Evolutionary conservation across 2,113 vertebrate genomes (phyloP).

Genomic region (Axis porcinus): DNA sequence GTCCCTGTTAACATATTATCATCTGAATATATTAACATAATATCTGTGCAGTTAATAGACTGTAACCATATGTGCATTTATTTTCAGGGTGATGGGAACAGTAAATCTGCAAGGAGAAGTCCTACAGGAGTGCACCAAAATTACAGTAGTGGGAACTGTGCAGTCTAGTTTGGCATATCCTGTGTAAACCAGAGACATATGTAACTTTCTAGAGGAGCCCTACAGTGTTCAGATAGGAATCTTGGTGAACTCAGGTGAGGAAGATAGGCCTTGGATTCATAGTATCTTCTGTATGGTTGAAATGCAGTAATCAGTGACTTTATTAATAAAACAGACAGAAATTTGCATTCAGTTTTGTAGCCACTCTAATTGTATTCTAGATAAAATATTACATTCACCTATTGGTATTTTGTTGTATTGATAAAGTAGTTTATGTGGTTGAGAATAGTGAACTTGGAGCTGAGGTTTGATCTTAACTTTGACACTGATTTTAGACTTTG

Average conservation of each 20-base stretch:
- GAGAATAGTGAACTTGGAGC: background rate
- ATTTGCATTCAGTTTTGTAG: background rate
- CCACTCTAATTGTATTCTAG: background rate
- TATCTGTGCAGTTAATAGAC: background rate
- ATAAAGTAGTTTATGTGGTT: background rate
- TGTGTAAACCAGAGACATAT: background rate
- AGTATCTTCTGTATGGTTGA: background rate
- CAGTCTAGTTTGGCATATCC: background rate
- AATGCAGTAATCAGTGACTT: background rate
- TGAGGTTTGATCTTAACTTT: background rate
- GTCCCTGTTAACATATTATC: background rate
- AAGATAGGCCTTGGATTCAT: background rate
- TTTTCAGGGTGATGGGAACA: background rate
- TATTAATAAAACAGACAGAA: background rate
- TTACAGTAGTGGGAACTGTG: background rate
- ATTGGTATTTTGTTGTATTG: background rate
- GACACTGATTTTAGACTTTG: background rate
- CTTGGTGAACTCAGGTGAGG: background rate
- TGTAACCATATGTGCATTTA: background rate
- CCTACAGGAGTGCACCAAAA: background rate
- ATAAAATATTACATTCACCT: background rate
- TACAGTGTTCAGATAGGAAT: background rate
- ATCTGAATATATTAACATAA: background rate
- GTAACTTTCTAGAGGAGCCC: background rate
- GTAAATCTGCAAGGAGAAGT: background rate